Percentiles rank a stretch among this genome's conserved stretches.
phyloP scores from a whole-genome alignment of 2,797 vertebrate genomes.

The Epinephelus malabaricus region DNA sequence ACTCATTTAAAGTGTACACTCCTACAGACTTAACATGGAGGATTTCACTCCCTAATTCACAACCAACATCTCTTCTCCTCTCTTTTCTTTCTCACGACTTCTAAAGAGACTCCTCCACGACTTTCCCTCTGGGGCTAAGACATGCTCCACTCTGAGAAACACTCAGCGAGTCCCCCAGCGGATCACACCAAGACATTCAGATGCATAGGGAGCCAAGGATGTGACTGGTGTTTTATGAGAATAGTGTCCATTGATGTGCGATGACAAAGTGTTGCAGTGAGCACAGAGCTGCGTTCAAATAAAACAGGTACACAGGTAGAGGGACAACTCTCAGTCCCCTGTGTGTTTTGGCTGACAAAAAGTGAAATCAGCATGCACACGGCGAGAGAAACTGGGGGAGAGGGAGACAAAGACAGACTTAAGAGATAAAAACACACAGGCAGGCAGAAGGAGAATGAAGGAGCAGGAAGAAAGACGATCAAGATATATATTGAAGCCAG shows the following conservation, averaged over 20 bases:
- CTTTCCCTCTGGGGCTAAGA: conserved; percentile 54
- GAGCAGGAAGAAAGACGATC: conserved; percentile 8
- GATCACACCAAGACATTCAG: conserved; percentile 51
- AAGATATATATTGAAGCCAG: background rate
- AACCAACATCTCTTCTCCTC: conserved; percentile 13
- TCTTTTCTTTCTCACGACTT: conserved; percentile 28
- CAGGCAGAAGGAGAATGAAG: conserved; percentile 9
- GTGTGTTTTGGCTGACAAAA: conserved; percentile 51
- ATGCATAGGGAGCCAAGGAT: conserved; percentile 32
- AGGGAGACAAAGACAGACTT: conserved; percentile 19
- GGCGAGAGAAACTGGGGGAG: background rate
- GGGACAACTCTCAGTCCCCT: conserved; percentile 43
- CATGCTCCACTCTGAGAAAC: conserved; percentile 42
- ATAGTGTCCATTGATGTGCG: conserved; percentile 63
- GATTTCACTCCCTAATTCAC: conserved; percentile 26
- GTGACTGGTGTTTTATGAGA: conserved; percentile 44
- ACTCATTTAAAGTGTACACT: conserved; percentile 2
- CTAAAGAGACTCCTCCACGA: conserved; percentile 26
- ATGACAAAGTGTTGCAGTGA: conserved; percentile 54
- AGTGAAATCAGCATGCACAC: conserved; percentile 41
- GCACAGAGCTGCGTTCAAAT: conserved; percentile 42
- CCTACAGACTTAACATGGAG: conserved; percentile 8
- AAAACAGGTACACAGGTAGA: conserved; percentile 46
- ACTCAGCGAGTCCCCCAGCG: conserved; percentile 34
- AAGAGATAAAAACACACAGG: conserved; percentile 9